These are phyloP conservation scores for Galerucella calmariensis DNA, from an alignment of 2,888 invertebrate species.

Conservation along the genomic window DNA sequence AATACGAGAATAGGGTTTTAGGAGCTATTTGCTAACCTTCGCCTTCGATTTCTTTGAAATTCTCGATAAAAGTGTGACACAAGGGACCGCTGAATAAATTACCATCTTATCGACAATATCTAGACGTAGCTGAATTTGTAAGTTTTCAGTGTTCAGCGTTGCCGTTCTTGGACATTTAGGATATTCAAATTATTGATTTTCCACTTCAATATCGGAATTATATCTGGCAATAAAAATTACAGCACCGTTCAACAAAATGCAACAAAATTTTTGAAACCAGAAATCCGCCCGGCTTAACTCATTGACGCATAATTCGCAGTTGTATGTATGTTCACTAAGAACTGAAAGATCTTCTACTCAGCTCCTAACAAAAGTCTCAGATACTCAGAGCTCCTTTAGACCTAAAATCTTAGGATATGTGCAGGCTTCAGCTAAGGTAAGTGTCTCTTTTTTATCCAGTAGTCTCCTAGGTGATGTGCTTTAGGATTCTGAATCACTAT, in stretches of 20 bases:
- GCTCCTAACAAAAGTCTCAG: no score
- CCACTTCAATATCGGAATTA: not conserved
- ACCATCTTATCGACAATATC: conserved; percentile 32
- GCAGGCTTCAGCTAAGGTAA: no score
- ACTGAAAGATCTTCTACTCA: no score
- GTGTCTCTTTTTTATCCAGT: no score
- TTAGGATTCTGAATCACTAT: no score
- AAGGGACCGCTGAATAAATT: conserved; percentile 31
- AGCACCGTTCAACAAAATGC: not conserved
- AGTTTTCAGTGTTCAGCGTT: conserved; percentile 22
- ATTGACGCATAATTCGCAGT: no score
- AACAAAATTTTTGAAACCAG: not conserved
- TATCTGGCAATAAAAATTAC: not conserved
- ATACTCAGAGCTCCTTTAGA: no score
- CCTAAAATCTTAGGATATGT: no score
- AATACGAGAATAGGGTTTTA: conserved; percentile 30
- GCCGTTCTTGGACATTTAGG: conserved; percentile 13
- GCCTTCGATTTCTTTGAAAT: conserved; percentile 27
- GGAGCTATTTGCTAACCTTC: conserved; percentile 30
- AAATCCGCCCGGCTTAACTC: no score
- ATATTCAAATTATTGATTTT: conserved; percentile 17
- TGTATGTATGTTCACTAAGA: no score
- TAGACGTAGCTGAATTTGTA: conserved; percentile 27
- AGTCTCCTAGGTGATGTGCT: no score
- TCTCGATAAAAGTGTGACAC: conserved; percentile 31